Evolutionary conservation across 2,797 vertebrate species (phyloP), one percentile per base, ranked within the genome.

Genomic region (Pelobates cultripes): DNA sequence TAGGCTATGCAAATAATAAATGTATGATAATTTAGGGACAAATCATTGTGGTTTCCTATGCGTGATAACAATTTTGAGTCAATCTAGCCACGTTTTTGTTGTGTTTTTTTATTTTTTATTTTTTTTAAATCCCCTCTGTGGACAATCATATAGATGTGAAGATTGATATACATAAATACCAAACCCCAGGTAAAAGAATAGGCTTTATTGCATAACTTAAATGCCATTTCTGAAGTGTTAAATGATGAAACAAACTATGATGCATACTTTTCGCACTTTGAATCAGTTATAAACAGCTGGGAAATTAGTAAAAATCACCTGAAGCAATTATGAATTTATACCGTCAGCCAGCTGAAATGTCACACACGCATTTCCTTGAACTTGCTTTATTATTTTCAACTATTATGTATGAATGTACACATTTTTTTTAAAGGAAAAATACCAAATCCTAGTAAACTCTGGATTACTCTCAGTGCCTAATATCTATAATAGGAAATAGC

Each of bases 251-350:
- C 9, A 67, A 10, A 60, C n/a, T 74, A 68, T 60, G 75, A 69
- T 69, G 70, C 43, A 60, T 73, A 76, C 64, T 78, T 83, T 41
- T 78, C 15, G 72, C 72, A 74, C 47, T 67, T 64, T 77, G 75
- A 82, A 77, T 73, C 70, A 78, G 53, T 47, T 67, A 15, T 70
- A 83, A 78, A 83, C 70, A 78, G 81, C 70, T 83, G 70, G 75
- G 81, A 83, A 78, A 83, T 78, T 78, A 83, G 66, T 78, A 83
- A 68, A 73, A 68, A 73, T 78, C 75, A 82, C 81, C 81, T 82
- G 75, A 75, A 78, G 75, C 75, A 43, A 78, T 82, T 28, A 78
- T 73, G 75, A 68, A 68, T 82, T 82, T 71, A 78, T 73, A 60
- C 51, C 68, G 70, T 42, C 70, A 73, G 66, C 47, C 77, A 73